phyloP scores from a whole-genome alignment of 2,888 invertebrate genomes.

The Athalia circularis region DNA sequence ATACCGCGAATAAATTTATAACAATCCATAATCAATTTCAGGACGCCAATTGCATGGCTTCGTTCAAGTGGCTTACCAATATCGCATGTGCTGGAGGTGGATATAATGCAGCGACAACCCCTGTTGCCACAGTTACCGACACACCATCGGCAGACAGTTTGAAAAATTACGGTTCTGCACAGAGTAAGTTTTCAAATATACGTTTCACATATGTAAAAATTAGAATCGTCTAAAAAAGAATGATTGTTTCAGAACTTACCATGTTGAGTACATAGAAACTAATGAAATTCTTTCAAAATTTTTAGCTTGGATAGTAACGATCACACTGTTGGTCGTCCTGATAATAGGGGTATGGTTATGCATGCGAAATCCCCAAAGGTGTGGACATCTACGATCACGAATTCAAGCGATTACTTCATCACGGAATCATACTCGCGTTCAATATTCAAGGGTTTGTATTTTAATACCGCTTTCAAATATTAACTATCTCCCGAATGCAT shows the following conservation, averaged over 20 bases:
- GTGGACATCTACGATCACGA: constrained; percentile 56
- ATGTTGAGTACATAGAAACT: neutral
- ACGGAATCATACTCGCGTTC: constrained; percentile 59
- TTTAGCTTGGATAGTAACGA: constrained; percentile 49
- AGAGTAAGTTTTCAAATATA: neutral
- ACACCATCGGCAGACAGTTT: neutral
- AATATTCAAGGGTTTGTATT: constrained; percentile 64
- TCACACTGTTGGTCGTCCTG: constrained; percentile 52
- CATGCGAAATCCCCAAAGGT: constrained; percentile 55
- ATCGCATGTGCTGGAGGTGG: constrained; percentile 55
- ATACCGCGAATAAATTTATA: no score
- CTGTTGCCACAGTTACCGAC: neutral
- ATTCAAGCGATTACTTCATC: constrained; percentile 54
- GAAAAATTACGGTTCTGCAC: neutral
- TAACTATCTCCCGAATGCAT: neutral
- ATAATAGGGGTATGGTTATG: constrained; percentile 58
- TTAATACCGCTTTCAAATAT: constrained; percentile 29
- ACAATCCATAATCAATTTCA: constrained; percentile 49
- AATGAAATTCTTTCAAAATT: constrained; percentile 1
- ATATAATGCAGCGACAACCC: neutral
- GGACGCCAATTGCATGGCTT: constrained; percentile 60
- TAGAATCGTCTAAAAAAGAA: neutral
- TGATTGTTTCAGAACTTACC: no score
- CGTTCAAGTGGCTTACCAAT: constrained; percentile 63
- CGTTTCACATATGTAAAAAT: neutral